Base-by-base conservation (phyloP, 2,797 vertebrate species). In the Aphelocoma californica region DNA sequence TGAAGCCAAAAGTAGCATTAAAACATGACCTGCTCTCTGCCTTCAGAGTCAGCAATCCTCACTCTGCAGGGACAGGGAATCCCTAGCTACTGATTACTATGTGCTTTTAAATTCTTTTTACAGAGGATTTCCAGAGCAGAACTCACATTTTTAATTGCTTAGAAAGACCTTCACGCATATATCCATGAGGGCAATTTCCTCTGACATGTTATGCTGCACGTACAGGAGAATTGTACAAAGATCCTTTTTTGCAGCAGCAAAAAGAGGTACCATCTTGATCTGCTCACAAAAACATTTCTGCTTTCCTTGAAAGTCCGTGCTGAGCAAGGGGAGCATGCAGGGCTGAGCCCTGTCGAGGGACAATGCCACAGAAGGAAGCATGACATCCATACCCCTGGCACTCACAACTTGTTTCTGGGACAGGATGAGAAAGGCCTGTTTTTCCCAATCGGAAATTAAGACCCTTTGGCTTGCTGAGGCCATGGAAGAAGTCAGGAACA, bases 281-380 rank as follows among this genome's bases (percentile, higher is more conserved):
- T 25, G 28, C 32, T 58, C 44, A 72, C 21, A 78, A 64, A 91
- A 53, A 6, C 0, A 3, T 25, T 89, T 51, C 42, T 78, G 36
- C n/a, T 73, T 80, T 34, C 24, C 36, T 89, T 56, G 23, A 6
- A 69, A 74, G 57, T 11, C 61, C 5, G 0, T 2, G 20, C 20
- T 1, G 2, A 81, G 40, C 2, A 2, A n/a, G 5, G 13, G 9
- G 26, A 58, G 13, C 0, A 0, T 2, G 0, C 1, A 12, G 26
- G 58, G n/a, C 51, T 77, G 56, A 88, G n/a, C 16, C 32, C 28
- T 36, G 29, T 54, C 1, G 6, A 78, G 36, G 58, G n/a, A 65
- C 0, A 0, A 12, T 62, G 38, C 28, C 3, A 5, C 28, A 66
- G 70, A 50, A 88, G 23, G 74, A 75, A 70, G 26, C 21, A 18